Evolutionary conservation across 2,113 vertebrate genomes (phyloP), one percentile per base, ranked within the genome.

Genomic region (Felis chaus): DNA sequence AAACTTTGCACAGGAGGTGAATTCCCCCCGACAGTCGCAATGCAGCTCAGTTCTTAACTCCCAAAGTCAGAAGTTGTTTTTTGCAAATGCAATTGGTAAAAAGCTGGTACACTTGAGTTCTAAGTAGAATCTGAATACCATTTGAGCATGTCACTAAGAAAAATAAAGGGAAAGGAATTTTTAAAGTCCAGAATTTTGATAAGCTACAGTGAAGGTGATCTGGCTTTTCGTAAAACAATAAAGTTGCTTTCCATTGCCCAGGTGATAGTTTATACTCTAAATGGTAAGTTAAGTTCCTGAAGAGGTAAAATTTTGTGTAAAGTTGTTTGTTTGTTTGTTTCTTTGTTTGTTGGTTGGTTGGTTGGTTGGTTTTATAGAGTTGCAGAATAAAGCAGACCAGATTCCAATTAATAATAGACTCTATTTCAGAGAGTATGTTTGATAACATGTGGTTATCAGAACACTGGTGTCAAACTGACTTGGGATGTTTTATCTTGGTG

Each of bases 211-310:
- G 53, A 84, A 90, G 69, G 39, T 83, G 55, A 90, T 45, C 16
- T 90, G 21, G 13, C 11, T 57, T 96, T 88, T 82, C 55, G 39
- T 83, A 92, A 97, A 95, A 96, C 83, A 92, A 79, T 53, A 66
- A 91, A 55, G 8, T 33, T 63, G 3, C 16, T 92, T 94, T 93
- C 74, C 7, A 21, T 33, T 88, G 63, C 31, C 36, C 15, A 65
- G 36, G 79, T 80, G 9, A 65, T 23, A 94, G 3, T 61, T 93
- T 39, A 55, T n/a, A 73, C 7, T 31, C 48, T 73, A 71, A 69
- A 0, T 81, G n/a, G 15, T 78, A 84, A 74, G 88, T 84, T 76
- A 87, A 69, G n/a, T 95, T 69, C n/a, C 36, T 39, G 0, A 80
- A 65, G 33, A 94, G 41, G 23, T 79, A 85, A 74, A 69, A 50